Conservation (phyloP, 2,113 vertebrate species). For the Etheostoma cragini region DNA sequence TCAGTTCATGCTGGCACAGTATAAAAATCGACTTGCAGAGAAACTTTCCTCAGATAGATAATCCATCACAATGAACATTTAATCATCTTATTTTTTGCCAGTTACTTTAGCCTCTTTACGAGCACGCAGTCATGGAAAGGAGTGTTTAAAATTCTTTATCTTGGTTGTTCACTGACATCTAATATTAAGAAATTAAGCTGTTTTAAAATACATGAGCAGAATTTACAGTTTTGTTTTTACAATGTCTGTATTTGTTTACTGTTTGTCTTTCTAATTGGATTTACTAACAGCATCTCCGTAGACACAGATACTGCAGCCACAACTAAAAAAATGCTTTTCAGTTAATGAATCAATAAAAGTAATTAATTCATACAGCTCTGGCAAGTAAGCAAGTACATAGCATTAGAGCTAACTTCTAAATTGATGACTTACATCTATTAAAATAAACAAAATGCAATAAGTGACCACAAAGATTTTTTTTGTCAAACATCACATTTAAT, state of each 20-base stretch:
- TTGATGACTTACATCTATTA: too few species aligned
- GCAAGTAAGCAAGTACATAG: background rate
- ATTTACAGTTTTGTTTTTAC: too few species aligned
- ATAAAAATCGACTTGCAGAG: conserved; percentile 8
- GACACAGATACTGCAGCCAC: background rate
- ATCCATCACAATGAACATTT: conserved; percentile 51
- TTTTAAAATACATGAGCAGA: too few species aligned
- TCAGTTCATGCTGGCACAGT: conserved; percentile 8
- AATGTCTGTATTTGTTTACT: too few species aligned
- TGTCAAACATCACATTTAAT: background rate
- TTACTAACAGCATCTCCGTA: too few species aligned
- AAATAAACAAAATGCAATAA: background rate
- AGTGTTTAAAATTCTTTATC: background rate
- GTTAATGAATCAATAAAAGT: background rate
- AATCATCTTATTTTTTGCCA: conserved; percentile 29
- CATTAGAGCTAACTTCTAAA: background rate
- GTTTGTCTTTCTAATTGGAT: too few species aligned
- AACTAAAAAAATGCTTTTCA: background rate
- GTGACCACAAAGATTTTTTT: background rate
- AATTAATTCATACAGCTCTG: background rate
- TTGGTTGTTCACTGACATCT: background rate
- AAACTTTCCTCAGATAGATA: conserved; percentile 23
- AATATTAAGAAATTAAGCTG: background rate
- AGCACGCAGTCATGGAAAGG: background rate
- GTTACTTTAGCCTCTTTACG: conserved; percentile 12